Evolutionary conservation across 92 coral and sea anemone species (phyloP).

Genomic region (Isaurus tuberculatus): DNA sequence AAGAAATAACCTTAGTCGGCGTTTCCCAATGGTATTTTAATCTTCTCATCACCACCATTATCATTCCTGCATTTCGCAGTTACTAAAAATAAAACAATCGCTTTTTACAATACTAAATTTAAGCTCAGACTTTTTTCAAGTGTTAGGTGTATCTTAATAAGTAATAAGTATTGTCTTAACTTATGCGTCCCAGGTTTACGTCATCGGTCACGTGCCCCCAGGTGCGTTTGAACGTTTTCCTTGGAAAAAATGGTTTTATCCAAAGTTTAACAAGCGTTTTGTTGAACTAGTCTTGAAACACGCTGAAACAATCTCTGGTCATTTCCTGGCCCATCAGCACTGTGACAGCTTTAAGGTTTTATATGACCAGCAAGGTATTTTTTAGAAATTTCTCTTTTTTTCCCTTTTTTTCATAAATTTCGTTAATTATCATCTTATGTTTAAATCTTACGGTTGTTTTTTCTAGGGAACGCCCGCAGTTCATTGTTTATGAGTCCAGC

Average conservation of each 20-base stretch:
- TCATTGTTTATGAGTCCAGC: conserved; percentile 70
- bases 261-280: conserved; percentile 62
- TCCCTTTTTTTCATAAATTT: too few relatives aligned
- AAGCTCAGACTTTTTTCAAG: too few relatives aligned
- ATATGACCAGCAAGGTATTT: conserved; percentile 52
- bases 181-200: conserved; percentile 45
- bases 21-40: too few relatives aligned
- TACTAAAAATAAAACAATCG: too few relatives aligned
- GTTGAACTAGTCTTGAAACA: conserved; percentile 49
- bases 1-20: too few relatives aligned
- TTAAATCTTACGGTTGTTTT: not conserved
- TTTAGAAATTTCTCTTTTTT: not conserved
- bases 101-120: not conserved
- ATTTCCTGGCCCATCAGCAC: conserved; percentile 71
- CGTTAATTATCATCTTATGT: too few relatives aligned
- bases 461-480: conserved; percentile 58
- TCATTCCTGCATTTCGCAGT: too few relatives aligned
- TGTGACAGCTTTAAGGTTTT: conserved; percentile 75
- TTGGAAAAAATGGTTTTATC: conserved; percentile 68
- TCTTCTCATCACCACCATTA: too few relatives aligned
- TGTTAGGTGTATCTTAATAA: too few relatives aligned
- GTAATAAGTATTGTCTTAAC: not conserved
- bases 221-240: conserved; percentile 71
- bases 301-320: conserved; percentile 61
- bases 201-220: conserved; percentile 73